Evolutionary conservation across 1,140 invertebrate genomes (phyloP), one percentile per base, ranked within the genome.

Genomic region (Drosophila leontia): DNA sequence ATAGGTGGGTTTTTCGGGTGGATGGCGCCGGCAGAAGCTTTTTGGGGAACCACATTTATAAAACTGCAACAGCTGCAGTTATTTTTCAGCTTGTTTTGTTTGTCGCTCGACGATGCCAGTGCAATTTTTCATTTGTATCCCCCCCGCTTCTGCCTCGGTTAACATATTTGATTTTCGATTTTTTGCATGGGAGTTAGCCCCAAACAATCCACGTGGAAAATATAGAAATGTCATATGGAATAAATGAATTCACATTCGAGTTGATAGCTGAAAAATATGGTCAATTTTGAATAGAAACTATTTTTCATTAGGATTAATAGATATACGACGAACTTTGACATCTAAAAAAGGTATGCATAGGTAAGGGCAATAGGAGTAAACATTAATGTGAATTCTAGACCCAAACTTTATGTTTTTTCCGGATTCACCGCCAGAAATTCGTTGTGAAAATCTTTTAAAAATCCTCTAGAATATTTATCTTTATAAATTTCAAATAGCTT

Each of bases 31-130:
- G 56, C 37, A 53, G 45, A 59, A 64, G 59, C 23, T 69, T 63
- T 56, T 61, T 50, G 59, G 50, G 61, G 42, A 47, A 81, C 72
- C 84, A 45, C 80, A 88, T 88, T 86, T 88, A 80, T 87, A 81
- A 88, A 88, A 88, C 85, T 88, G 84, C 84, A 88, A 90, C 84
- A 88, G 84, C 84, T 88, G 84, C 84, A 88, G 72, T 88, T 88
- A 84, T 88, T 84, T 88, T 88, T 88, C 59, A 72, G 59, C 59
- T 82, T 86, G 69, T 75, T 85, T 75, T 86, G 78, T 82, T 85
- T 86, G 59, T 70, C 47, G 64, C 58, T 57, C 58, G 42, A 41
- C 37, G 65, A 78, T 87, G 61, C 79, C 51, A 69, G 32, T 51
- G 47, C 42, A 26, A 61, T 68, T 63, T 50, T 47, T 63, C 63